These are phyloP conservation scores for Holothuria scabra DNA, from an alignment of 53 echinoderm and acorn worm genomes.

Conservation along the genomic window DNA sequence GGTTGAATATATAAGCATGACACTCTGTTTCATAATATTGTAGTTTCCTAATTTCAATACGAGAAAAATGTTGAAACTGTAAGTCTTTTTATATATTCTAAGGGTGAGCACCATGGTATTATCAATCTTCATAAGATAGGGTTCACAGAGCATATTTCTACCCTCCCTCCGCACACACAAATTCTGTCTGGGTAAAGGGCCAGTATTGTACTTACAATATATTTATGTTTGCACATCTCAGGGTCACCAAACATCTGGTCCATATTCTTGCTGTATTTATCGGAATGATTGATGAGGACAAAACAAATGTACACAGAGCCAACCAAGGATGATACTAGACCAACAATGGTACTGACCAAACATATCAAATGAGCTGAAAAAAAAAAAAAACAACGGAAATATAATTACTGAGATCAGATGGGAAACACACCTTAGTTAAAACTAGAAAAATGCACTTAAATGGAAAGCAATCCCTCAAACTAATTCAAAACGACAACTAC, in stretches of 20 bases:
- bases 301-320: constrained; percentile 59
- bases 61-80: no score
- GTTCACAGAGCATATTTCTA: no score
- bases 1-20: no score
- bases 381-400: no score
- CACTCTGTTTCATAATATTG: no score
- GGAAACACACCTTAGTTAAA: not conserved
- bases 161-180: no score
- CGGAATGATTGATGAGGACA: not conserved
- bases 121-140: no score
- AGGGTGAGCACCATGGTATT: no score
- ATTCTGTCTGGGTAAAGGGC: no score
- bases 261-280: not conserved
- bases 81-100: no score
- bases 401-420: no score
- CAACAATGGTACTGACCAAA: constrained; percentile 49
- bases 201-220: not conserved
- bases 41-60: no score
- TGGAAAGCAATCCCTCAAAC: not conserved
- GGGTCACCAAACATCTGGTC: constrained; percentile 22
- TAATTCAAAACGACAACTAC: not conserved
- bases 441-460: not conserved
- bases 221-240: constrained; percentile 37
- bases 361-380: constrained; percentile 48
- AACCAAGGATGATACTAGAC: constrained; percentile 53